A percentile compares a stretch with the other conserved stretches of the same genome.
phyloP scores from a whole-genome alignment of 2,888 invertebrate species.

The Lasioglossum marginatum region DNA sequence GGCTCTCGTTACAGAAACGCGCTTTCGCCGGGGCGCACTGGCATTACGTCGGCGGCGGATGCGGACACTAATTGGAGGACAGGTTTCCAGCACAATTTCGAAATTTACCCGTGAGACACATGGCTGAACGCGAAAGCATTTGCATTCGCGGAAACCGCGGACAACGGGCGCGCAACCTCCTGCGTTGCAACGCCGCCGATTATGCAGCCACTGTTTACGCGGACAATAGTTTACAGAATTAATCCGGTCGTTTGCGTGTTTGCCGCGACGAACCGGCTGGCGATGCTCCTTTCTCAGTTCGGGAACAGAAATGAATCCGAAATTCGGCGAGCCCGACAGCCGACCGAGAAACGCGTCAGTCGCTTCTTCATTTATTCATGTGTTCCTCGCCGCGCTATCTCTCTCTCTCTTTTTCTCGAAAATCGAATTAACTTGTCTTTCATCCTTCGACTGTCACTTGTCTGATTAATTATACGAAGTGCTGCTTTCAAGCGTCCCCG shows the following conservation, averaged over 20 bases:
- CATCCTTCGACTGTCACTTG: no score
- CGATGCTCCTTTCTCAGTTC: not conserved
- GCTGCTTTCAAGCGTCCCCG: no score
- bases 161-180: conserved; percentile 3
- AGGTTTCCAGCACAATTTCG: conserved; percentile 59
- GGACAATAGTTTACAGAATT: conserved; percentile 27
- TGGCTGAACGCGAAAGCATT: conserved; percentile 43
- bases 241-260: conserved; percentile 20
- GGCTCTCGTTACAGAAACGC: not conserved
- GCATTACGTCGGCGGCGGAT: conserved; percentile 42
- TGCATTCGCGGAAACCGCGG: conserved; percentile 55
- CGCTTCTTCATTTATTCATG: no score
- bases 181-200: conserved; percentile 15
- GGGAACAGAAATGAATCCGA: no score
- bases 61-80: conserved; percentile 62
- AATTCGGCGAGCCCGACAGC: no score
- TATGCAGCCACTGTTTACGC: conserved; percentile 15
- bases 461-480: no score
- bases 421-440: no score
- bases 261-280: not conserved
- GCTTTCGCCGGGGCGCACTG: not conserved
- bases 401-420: no score
- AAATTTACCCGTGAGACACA: conserved; percentile 59
- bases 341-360: no score
- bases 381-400: no score